Percentiles rank a stretch among this genome's conserved stretches.
Conservation (phyloP, 2,113 vertebrate genomes). For the Fregetta grallaria region DNA sequence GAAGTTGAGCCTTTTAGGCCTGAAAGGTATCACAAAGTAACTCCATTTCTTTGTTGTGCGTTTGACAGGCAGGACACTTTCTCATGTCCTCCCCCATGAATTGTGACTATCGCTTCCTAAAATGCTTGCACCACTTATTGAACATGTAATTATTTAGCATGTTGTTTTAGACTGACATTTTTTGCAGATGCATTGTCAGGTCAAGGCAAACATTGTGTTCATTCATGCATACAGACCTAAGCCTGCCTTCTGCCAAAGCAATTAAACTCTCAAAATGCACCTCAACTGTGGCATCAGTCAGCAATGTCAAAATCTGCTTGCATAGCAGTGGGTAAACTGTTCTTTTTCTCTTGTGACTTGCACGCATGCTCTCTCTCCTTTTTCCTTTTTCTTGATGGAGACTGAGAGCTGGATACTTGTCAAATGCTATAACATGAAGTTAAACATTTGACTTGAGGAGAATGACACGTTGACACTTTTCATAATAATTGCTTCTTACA, state of each 20-base stretch:
- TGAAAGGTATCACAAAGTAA: background rate
- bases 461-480: constrained; percentile 33
- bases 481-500: constrained; percentile 51
- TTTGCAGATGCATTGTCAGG: background rate
- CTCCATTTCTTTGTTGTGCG: background rate
- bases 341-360: background rate
- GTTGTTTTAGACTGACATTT: background rate
- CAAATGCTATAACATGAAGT: constrained; percentile 1
- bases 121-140: background rate
- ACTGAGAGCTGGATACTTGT: constrained; percentile 2
- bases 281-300: background rate
- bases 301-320: background rate
- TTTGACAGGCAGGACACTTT: background rate
- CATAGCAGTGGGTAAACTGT: background rate
- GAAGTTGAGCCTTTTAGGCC: background rate
- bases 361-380: background rate
- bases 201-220: background rate
- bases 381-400: background rate
- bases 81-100: background rate
- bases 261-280: background rate
- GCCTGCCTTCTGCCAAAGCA: background rate
- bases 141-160: background rate
- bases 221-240: background rate
- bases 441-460: constrained; percentile 16
- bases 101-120: background rate